Evolutionary conservation across 2,797 vertebrate species (phyloP).

Genomic region (Enteromius unitaeniatus): DNA sequence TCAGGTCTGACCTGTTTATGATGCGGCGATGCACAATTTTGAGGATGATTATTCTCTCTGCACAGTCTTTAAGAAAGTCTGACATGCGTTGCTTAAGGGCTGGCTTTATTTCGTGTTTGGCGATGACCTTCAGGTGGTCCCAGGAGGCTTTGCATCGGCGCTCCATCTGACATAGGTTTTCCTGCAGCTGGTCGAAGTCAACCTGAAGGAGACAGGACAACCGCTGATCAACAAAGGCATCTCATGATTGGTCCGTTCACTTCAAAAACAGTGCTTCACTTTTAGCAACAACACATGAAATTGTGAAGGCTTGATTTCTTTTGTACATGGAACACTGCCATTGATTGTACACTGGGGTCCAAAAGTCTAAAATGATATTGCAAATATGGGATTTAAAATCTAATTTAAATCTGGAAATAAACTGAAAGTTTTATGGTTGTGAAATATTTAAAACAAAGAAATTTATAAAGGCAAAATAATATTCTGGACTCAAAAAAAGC

Average conservation of each 20-base stretch:
- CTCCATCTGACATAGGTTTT: slow-evolving; percentile 95
- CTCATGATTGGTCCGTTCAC: not conserved
- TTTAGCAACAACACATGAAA: not conserved
- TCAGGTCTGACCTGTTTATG: slow-evolving; percentile 87
- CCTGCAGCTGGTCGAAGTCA: slow-evolving; percentile 97
- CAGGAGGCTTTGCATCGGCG: slow-evolving; percentile 96
- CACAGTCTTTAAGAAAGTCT: slow-evolving; percentile 95
- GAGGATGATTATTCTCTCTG: slow-evolving; percentile 95
- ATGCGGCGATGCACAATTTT: slow-evolving; percentile 96
- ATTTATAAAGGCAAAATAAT: not conserved
- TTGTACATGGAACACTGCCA: not conserved
- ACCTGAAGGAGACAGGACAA: slow-evolving; percentile 76
- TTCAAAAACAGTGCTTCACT: not conserved
- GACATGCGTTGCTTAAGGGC: slow-evolving; percentile 95
- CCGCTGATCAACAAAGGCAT: not conserved
- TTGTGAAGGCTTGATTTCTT: not conserved
- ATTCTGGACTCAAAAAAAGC: not conserved
- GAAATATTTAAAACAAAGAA: slow-evolving; percentile 16
- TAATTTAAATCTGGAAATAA: slow-evolving; percentile 6
- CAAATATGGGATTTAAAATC: not conserved
- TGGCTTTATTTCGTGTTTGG: slow-evolving; percentile 96
- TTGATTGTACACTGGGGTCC: not conserved
- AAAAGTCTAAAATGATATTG: not conserved
- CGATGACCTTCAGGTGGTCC: slow-evolving; percentile 97
- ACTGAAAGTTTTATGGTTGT: not conserved